These are phyloP conservation scores for human DNA, from an alignment of 2,113 vertebrate genomes.

Conservation along the genomic window GRCh38 chr1:164779001-164779500, in stretches of 20 bases:
- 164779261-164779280: neutral
- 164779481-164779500: neutral
- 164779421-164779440: neutral
- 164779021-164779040: neutral
- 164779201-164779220: neutral
- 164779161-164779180: neutral
- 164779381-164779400: neutral
- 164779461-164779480: neutral
- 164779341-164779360: neutral
- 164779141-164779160: neutral
- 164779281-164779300: neutral
- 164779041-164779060: neutral
- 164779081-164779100: too few relatives aligned
- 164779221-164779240: neutral
- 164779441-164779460: neutral
- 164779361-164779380: neutral
- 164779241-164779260: too few relatives aligned
- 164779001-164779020: neutral
- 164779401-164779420: neutral
- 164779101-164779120: too few relatives aligned
- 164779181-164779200: accelerated
- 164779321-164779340: neutral
- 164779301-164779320: accelerated
- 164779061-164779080: too few relatives aligned
- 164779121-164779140: neutral